Evolutionary conservation across 2,797 vertebrate genomes (phyloP).

Genomic region (Gallinago solitaria): DNA sequence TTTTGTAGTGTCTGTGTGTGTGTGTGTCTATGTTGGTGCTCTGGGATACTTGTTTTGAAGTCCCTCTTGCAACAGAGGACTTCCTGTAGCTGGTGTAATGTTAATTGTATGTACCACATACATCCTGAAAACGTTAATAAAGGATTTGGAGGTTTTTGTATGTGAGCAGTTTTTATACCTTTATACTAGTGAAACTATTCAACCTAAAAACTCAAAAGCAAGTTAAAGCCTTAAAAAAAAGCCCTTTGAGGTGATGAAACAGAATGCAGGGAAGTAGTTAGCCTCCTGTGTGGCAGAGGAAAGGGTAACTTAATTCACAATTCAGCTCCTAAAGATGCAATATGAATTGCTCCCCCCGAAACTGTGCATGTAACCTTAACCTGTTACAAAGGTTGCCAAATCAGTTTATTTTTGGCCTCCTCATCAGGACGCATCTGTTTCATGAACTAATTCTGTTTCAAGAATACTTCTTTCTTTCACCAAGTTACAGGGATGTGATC

Average conservation of each 20-base stretch:
- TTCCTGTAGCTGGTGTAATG: constrained; percentile 71
- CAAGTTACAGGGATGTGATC: neutral
- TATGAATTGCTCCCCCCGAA: neutral
- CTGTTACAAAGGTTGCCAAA: neutral
- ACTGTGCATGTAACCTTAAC: neutral
- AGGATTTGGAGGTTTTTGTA: constrained; percentile 79
- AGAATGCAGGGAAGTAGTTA: neutral
- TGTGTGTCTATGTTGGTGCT: constrained; percentile 68
- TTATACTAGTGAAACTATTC: neutral
- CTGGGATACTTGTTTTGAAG: constrained; percentile 70
- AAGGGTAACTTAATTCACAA: neutral
- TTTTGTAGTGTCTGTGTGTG: constrained; percentile 62
- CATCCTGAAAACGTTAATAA: constrained; percentile 77
- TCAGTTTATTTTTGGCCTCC: neutral
- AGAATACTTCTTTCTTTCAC: neutral
- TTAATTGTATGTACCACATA: constrained; percentile 72
- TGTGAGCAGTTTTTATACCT: constrained; percentile 30
- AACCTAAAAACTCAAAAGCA: neutral
- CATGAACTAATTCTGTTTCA: neutral
- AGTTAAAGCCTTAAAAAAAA: neutral
- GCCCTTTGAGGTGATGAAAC: neutral
- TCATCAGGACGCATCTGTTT: neutral
- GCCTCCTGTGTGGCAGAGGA: neutral
- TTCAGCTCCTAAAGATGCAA: neutral
- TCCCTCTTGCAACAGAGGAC: constrained; percentile 51